Evolutionary conservation across 2,888 invertebrate genomes (phyloP).

Genomic region (Ophion costatus): DNA sequence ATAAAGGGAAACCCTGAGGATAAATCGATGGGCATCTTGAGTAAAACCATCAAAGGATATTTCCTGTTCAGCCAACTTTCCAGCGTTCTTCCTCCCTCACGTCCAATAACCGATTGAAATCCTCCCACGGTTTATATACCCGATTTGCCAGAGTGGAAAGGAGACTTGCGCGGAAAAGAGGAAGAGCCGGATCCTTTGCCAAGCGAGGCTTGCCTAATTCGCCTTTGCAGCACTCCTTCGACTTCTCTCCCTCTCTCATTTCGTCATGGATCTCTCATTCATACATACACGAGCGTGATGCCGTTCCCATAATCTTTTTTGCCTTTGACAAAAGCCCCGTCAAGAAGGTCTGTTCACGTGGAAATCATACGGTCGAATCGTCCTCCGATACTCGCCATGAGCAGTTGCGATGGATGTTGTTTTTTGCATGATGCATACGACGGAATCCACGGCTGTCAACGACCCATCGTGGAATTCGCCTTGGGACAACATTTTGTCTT

Average conservation of each 20-base stretch:
- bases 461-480: background rate
- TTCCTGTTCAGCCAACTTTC: constrained; percentile 20
- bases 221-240: constrained; percentile 62
- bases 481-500: background rate
- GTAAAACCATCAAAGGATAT: constrained; percentile 56
- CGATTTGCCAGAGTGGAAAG: constrained; percentile 35
- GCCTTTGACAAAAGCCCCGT: constrained; percentile 1
- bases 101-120: constrained; percentile 76
- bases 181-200: constrained; percentile 80
- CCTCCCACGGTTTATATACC: constrained; percentile 60
- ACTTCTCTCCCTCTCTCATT: constrained; percentile 35
- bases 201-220: constrained; percentile 82
- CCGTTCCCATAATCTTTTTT: background rate
- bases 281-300: constrained; percentile 8
- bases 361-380: constrained; percentile 76
- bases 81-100: constrained; percentile 28
- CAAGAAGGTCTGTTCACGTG: constrained; percentile 76
- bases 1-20: background rate
- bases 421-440: background rate
- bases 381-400: constrained; percentile 18
- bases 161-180: constrained; percentile 34
- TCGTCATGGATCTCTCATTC: constrained; percentile 12
- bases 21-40: constrained; percentile 31
- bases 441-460: background rate
- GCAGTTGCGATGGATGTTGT: constrained; percentile 1